Percentiles rank a stretch among this genome's conserved stretches.
Conservation (phyloP, 2,113 vertebrate species). For the Erpornis zantholeuca region DNA sequence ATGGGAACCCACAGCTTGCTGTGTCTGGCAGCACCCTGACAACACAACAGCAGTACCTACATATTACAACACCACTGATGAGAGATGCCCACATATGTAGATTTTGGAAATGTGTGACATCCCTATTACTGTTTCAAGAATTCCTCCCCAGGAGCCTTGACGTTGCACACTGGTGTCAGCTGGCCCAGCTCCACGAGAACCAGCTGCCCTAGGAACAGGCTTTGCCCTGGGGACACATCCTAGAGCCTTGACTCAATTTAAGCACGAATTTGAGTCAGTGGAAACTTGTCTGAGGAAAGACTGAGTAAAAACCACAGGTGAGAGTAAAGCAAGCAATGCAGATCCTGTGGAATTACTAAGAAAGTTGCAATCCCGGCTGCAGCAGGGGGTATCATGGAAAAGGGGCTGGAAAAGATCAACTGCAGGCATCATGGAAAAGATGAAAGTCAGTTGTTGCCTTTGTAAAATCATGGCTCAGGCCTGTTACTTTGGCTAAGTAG, state of each 20-base stretch:
- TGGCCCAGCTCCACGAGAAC: background rate
- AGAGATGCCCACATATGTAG: background rate
- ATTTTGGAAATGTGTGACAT: background rate
- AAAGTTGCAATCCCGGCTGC: background rate
- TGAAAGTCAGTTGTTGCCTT: background rate
- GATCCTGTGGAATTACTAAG: background rate
- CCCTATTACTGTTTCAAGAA: background rate
- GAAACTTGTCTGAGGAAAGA: slow-evolving; percentile 20
- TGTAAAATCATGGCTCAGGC: too few species aligned
- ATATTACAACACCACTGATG: background rate
- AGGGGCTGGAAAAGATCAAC: background rate
- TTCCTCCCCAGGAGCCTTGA: background rate
- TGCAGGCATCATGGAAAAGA: background rate
- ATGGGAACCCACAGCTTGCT: background rate
- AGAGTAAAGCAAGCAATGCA: background rate
- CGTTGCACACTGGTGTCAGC: rapidly evolving
- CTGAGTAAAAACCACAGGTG: slow-evolving; percentile 9
- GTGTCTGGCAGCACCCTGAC: background rate
- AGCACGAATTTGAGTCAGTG: background rate
- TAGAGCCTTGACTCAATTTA: slow-evolving; percentile 8
- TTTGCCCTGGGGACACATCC: background rate
- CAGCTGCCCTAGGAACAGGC: background rate
- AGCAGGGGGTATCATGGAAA: background rate
- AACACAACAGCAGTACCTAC: background rate
- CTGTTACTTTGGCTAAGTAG: too few species aligned